Conservation (phyloP, 2,113 vertebrate species). For the Mionectes macconnelli region DNA sequence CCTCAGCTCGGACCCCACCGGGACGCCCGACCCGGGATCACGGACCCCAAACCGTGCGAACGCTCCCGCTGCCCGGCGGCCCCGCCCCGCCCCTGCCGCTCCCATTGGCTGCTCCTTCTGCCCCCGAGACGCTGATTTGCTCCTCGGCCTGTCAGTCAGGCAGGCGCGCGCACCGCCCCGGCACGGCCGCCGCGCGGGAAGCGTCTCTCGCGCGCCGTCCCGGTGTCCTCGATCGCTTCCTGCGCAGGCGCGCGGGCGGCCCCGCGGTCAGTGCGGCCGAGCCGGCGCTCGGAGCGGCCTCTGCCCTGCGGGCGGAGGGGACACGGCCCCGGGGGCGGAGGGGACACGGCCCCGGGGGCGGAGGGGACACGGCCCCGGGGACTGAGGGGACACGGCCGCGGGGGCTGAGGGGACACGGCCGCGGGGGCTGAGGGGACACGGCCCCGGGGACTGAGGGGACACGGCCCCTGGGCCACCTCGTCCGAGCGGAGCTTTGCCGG, state of each 20-base stretch:
- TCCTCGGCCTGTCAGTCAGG: background rate
- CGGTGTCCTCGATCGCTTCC: background rate
- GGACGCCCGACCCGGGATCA: accelerated
- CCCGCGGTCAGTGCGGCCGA: accelerated
- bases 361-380: too few relatives aligned
- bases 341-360: too few relatives aligned
- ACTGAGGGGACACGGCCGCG: too few relatives aligned
- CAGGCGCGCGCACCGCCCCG: accelerated
- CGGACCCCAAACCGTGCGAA: accelerated
- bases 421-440: too few relatives aligned
- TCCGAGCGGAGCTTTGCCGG: background rate
- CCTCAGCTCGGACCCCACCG: accelerated
- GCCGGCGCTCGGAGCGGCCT: background rate
- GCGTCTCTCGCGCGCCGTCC: background rate
- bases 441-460: too few relatives aligned
- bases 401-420: too few relatives aligned
- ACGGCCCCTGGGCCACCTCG: too few relatives aligned
- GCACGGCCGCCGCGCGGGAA: accelerated
- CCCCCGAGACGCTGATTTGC: accelerated
- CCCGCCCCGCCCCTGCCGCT: background rate
- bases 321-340: too few relatives aligned
- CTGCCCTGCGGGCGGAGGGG: too few relatives aligned
- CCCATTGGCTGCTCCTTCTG: background rate
- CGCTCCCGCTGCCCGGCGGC: accelerated
- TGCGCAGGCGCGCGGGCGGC: background rate